These are phyloP conservation scores for Helostoma temminkii DNA, from an alignment of 2,797 vertebrate genomes.

Conservation along the genomic window DNA sequence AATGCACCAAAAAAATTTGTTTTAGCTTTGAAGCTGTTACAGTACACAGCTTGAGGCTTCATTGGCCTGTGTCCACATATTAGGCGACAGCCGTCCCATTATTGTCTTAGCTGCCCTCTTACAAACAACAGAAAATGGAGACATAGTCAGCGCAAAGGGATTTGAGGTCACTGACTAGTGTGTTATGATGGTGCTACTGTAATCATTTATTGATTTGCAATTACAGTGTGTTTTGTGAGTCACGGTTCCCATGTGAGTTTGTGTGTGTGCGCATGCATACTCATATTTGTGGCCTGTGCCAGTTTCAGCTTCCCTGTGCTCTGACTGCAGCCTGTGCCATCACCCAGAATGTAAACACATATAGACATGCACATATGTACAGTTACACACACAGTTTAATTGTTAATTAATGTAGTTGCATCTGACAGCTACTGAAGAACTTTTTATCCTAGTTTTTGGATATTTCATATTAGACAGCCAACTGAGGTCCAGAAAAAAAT, in stretches of 20 bases:
- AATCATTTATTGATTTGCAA: constrained; percentile 82
- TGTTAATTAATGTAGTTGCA: not conserved
- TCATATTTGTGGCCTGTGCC: constrained; percentile 42
- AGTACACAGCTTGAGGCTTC: constrained; percentile 8
- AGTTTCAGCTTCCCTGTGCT: constrained; percentile 17
- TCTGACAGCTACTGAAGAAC: not conserved
- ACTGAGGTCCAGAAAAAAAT: not conserved
- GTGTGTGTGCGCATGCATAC: constrained; percentile 27
- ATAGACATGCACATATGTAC: not conserved
- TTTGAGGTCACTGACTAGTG: constrained; percentile 70
- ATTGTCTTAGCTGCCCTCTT: constrained; percentile 43
- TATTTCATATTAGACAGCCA: not conserved
- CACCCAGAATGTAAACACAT: constrained; percentile 2
- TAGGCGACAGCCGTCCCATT: constrained; percentile 20
- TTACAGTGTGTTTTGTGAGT: constrained; percentile 63
- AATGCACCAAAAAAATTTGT: constrained; percentile 6
- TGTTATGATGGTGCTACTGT: constrained; percentile 68
- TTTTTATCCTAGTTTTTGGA: not conserved
- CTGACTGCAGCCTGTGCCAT: constrained; percentile 15
- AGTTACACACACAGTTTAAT: not conserved
- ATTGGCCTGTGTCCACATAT: constrained; percentile 33
- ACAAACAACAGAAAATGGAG: constrained; percentile 62
- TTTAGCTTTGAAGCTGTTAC: not conserved
- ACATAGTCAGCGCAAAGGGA: constrained; percentile 52
- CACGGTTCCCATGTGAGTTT: constrained; percentile 34